A percentile compares a stretch with the other conserved stretches of the same genome.
Conservation (phyloP, 92 coral and sea anemone genomes). For the Epizoanthus scotinus region DNA sequence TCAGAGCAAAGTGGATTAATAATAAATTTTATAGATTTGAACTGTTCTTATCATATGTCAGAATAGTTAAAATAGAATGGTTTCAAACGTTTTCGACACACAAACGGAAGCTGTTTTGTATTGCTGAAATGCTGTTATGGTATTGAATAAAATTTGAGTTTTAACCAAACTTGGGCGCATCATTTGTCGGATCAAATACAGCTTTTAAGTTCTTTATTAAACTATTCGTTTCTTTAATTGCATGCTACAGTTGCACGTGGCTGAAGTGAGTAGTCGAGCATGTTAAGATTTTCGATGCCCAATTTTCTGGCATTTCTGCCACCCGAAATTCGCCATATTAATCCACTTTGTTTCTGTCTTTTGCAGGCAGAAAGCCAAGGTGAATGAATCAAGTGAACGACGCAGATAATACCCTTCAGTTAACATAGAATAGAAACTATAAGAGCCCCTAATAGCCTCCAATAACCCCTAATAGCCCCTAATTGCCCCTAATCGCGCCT, state of each 20-base stretch:
- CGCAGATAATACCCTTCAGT: slow-evolving; percentile 9
- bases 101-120: too few relatives aligned
- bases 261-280: neutral
- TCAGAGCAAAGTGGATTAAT: slow-evolving; percentile 46
- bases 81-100: neutral
- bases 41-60: neutral
- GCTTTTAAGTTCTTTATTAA: too few relatives aligned
- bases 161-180: too few relatives aligned
- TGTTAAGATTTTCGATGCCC: neutral
- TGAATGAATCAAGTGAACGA: slow-evolving; percentile 41
- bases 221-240: neutral
- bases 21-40: neutral
- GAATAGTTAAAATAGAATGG: neutral
- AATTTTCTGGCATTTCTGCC: neutral
- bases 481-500: neutral
- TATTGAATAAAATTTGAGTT: too few relatives aligned
- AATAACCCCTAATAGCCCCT: neutral
- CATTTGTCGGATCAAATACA: too few relatives aligned
- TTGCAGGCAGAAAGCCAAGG: slow-evolving; percentile 98
- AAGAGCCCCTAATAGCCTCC: neutral
- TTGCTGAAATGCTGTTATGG: too few relatives aligned
- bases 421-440: neutral
- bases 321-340: slow-evolving; percentile 49
- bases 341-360: slow-evolving; percentile 99
- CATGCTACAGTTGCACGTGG: slow-evolving; percentile 11